Base-by-base conservation (phyloP, 37 sponge, comb jelly and placozoan genomes). In the Halichondria panicea region DNA sequence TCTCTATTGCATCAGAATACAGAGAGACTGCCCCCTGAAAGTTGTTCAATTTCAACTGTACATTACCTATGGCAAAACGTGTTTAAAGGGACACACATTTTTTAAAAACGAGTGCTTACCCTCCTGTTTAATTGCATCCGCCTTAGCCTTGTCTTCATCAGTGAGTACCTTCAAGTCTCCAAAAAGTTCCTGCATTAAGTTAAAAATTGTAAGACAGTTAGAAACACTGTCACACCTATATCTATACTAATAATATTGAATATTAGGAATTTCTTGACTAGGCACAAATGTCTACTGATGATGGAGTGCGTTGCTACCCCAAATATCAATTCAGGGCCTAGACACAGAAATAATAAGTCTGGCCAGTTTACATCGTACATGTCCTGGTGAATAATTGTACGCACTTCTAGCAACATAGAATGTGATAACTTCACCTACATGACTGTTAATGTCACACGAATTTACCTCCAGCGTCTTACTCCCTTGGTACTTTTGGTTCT, bases 1-100 rank as follows among this genome's bases (percentile, higher is more conserved):
- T 59, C 15, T 68, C 58, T 39, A 89, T 76, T 18, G 90, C 90
- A 35, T 73, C 75, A 0, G 77, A 55, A 46, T 89, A 89, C 5
- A 73, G 56, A 0, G 74, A 70, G 34, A 84, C 56, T 0, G 90
- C 85, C 41, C 74, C 74, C 21, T 62, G 22, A 63, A 74, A 52
- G 9, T 80, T 59, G 13, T 74, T 68, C 7, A 45, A 27, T 71
- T 89, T 89, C 70, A 89, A 59, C 8, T 78, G 58, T 33, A 42
- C 40, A 65, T 89, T 89, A 12, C 89, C 89, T 89, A 60, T 60
- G 62, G 62, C 9, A 60, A 9, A 27, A 15, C 24, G 8, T 60
- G 25, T 11, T 15, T 60, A 60, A 60, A 27, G 62, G 30, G n/a
- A 24, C 62, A 21, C 27, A 24, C 27, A 28, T 28, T 56, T 28